Base-by-base conservation (phyloP, 2,888 invertebrate genomes). In the Brassicogethes aeneus region DNA sequence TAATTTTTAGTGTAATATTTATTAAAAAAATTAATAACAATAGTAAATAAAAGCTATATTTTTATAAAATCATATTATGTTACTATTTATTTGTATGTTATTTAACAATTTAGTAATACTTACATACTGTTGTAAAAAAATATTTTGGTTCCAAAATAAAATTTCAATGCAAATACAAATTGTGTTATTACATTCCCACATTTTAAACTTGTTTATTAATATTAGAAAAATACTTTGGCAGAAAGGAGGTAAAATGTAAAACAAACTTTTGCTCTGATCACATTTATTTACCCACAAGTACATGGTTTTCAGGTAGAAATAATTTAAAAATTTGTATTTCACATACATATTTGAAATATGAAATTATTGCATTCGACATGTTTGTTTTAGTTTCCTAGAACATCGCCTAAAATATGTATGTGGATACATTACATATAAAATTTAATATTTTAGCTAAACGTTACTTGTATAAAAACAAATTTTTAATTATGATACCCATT, bases 271-370 rank as follows among this genome's bases (percentile, higher is more conserved):
- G 41, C 48, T 47, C 38, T 59, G 52, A 54, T 59, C 58, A 61
- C 61, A 61, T 61, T 59, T 61, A 61, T 60, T 52, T 57, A 54
- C 56, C 55, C 58, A 60, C 57, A 60, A 53, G 53, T 57, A 59
- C 61, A 60, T 55, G 56, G 56, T 57, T 55, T 52, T 52, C 53
- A 56, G 53, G 52, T 56, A 57, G 56, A 58, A 57, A 59, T 56
- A 57, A 57, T 54, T 53, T 47, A 44, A 53, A 54, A 58, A 57
- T 52, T 48, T 45, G 41, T 43, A 43, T 41, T 45, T 51, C 48
- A 48, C 48, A 48, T 45, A 49, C 56, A 52, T 44, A 44, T 51
- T 51, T 53, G 43, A 47, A 47, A 38, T 41, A 32, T 34, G n/a
- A 39, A 39, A 48, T 57, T 54, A 59, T 59, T 60, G 59, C 59